A percentile compares a stretch with the other conserved stretches of the same genome.
Evolutionary conservation across 2,888 invertebrate genomes (phyloP).

Genomic region (Empis stercorea): DNA sequence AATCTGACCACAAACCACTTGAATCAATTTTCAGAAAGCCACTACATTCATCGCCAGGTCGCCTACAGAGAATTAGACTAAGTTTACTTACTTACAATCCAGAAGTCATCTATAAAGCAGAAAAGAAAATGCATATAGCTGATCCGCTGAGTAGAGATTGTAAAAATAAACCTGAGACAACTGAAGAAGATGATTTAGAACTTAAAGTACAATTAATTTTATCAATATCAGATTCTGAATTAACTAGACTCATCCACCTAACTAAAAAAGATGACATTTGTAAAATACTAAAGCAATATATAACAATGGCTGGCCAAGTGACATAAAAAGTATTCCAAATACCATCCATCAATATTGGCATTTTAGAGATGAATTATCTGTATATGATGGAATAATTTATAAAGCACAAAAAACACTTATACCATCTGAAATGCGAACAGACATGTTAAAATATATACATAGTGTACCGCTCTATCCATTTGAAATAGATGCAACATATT

Average conservation of each 20-base stretch:
- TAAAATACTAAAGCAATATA: constrained; percentile 2
- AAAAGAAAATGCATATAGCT: constrained; percentile 1
- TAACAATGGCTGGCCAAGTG: constrained; percentile 3
- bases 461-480: constrained; percentile 3
- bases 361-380: constrained; percentile 6
- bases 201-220: constrained; percentile 4
- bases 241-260: neutral
- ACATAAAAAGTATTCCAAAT: neutral
- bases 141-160: constrained; percentile 6
- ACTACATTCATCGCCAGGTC: constrained; percentile 5
- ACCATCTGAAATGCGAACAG: constrained; percentile 3
- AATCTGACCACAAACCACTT: constrained; percentile 5
- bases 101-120: constrained; percentile 1
- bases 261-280: constrained; percentile 4
- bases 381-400: constrained; percentile 3
- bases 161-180: neutral
- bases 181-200: constrained; percentile 1
- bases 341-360: constrained; percentile 1
- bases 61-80: constrained; percentile 3
- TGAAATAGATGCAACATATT: constrained; percentile 2
- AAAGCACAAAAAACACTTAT: constrained; percentile 3
- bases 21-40: constrained; percentile 2
- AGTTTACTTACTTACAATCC: constrained; percentile 5
- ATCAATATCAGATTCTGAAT: constrained; percentile 2
- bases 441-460: constrained; percentile 1